Evolutionary conservation across 2,113 vertebrate genomes (phyloP).

Genomic region (Meleagris gallopavo): DNA sequence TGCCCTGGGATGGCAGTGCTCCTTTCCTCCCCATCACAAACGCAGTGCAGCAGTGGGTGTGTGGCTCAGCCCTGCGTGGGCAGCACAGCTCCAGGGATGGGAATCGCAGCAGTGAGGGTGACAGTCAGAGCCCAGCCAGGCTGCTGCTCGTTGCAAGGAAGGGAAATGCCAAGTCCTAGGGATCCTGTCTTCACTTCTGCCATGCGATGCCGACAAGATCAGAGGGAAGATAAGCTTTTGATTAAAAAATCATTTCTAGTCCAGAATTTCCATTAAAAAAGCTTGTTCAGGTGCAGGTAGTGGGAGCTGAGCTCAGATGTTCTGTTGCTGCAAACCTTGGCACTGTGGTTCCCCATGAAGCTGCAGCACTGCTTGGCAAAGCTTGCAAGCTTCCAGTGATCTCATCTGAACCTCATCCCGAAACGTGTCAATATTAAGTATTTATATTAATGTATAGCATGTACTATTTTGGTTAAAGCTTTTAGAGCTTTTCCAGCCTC

Average conservation of each 20-base stretch:
- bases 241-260: not conserved
- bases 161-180: not conserved
- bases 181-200: not conserved
- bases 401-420: not conserved
- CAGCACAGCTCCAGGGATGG: accelerated
- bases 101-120: not conserved
- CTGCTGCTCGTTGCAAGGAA: not conserved
- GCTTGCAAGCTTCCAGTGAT: not conserved
- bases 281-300: not conserved
- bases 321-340: not conserved
- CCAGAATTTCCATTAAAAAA: not conserved
- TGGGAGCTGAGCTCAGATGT: not conserved
- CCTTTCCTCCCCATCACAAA: not conserved
- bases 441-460: not conserved
- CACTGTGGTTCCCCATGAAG: not conserved
- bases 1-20: accelerated
- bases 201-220: not conserved
- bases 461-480: not conserved
- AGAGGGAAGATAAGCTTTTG: not conserved
- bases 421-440: not conserved
- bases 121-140: not conserved
- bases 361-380: not conserved
- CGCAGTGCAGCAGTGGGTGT: not conserved
- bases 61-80: too few species aligned
- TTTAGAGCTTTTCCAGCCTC: not conserved